Evolutionary conservation across 2,888 invertebrate species (phyloP), one percentile per base, ranked within the genome.

Genomic region (Dryadula phaetusa): DNA sequence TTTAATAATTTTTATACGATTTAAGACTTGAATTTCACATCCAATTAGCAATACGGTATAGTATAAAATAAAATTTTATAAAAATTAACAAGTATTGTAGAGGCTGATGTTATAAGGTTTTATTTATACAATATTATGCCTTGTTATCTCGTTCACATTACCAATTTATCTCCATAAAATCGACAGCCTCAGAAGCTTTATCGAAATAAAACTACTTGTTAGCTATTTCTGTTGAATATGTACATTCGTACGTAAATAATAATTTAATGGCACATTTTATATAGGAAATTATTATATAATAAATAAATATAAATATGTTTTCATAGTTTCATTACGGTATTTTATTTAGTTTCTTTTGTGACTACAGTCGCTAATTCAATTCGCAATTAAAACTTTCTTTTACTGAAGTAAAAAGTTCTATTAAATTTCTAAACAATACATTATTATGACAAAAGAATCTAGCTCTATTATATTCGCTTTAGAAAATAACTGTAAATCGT

Each of bases 71-170:
- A 12, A 16, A 42, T 25, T 8, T 40, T 58, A 10, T 22, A 22
- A 28, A 42, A 42, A 58, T 34, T 54, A 54, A 34, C 3, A 54
- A 20, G 14, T 37, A 14, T 0, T 47, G 22, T 20, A 53, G 18
- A 53, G 18, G 32, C 6, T n/a, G n/a, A 5, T 3, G 0, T 32
- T 58, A 18, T 49, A 25, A 28, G 16, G 25, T 44, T 37, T 64
- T 64, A 64, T 49, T 58, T 44, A 42, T n/a, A 58, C 42, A 44
- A 60, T 44, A 44, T 28, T 47, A 14, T 18, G 34, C 20, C 58
- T 64, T 58, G 64, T 64, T 64, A 64, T 47, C 56, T 47, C 44
- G 58, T 56, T 8, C 56, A 47, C 47, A 64, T 64, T 37, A 37
- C 56, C 56, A 58, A 64, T 64, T 58, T 58, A 64, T 58, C 58